A percentile compares a stretch with the other conserved stretches of the same genome.
Evolutionary conservation across 1,140 invertebrate species (phyloP).

Genomic region (Drosophila persimilis): DNA sequence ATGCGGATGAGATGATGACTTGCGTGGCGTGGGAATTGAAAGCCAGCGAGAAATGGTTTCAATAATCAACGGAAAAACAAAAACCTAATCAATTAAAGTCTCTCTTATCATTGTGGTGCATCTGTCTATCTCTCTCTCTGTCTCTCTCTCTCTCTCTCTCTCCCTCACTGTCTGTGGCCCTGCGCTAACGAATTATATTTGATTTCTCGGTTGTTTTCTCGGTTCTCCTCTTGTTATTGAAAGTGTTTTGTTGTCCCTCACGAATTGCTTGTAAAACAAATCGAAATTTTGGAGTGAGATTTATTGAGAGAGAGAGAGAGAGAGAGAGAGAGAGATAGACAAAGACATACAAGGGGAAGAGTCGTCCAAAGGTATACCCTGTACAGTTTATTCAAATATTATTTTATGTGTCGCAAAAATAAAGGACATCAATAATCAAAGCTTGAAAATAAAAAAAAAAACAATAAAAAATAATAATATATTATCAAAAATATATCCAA

Average conservation of each 20-base stretch:
- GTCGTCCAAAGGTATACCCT: conserved; percentile 3
- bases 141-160: no score
- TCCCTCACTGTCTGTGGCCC: no score
- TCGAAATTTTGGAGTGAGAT: conserved; percentile 29
- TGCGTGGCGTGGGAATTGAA: conserved; percentile 69
- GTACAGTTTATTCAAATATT: neutral
- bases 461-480: no score
- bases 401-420: no score
- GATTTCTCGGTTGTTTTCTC: conserved; percentile 26
- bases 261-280: conserved; percentile 53
- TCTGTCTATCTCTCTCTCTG: conserved; percentile 14
- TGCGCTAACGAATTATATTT: conserved; percentile 51
- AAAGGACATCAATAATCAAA: no score
- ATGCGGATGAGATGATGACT: conserved; percentile 41
- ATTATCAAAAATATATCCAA: no score
- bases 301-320: neutral
- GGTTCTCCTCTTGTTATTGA: conserved; percentile 47
- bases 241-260: conserved; percentile 55
- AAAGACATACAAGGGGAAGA: no score
- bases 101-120: conserved; percentile 82
- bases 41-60: conserved; percentile 68
- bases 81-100: conserved; percentile 81
- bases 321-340: neutral
- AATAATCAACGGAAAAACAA: conserved; percentile 66
- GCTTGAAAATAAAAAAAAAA: no score